Percentiles rank a stretch among this genome's conserved stretches.
These are phyloP conservation scores for Heterohyrax brucei DNA, from an alignment of 2,797 vertebrate genomes.

Conservation along the genomic window DNA sequence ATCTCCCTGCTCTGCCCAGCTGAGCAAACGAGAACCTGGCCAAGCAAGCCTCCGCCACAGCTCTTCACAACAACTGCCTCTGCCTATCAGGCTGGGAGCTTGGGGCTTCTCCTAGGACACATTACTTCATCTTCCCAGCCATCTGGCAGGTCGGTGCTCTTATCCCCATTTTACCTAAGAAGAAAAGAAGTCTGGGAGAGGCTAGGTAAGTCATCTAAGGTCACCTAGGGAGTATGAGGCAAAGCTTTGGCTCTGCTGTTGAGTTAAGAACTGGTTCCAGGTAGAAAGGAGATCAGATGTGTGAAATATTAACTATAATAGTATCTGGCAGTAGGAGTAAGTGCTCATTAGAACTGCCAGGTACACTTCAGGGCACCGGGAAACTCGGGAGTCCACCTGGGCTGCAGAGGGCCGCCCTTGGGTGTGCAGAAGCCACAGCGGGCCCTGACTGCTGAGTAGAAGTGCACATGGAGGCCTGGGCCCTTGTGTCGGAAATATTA, in stretches of 20 bases:
- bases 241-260: constrained; percentile 22
- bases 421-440: neutral
- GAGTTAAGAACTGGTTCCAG: constrained; percentile 63
- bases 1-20: neutral
- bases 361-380: neutral
- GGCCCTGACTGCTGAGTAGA: neutral
- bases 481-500: neutral
- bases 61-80: neutral
- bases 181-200: constrained; percentile 7
- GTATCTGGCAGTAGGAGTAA: neutral
- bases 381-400: neutral
- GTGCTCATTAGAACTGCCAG: neutral
- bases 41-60: neutral
- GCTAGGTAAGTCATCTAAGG: neutral
- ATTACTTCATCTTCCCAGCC: neutral
- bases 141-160: no score
- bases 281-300: constrained; percentile 19
- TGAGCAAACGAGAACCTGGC: neutral
- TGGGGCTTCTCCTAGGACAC: neutral
- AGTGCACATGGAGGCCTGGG: neutral
- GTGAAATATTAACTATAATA: constrained; percentile 77
- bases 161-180: constrained; percentile 40
- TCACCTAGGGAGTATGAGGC: neutral
- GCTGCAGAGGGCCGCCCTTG: neutral
- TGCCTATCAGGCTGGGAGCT: neutral